Evolutionary conservation across 2,113 vertebrate genomes (phyloP), one percentile per base, ranked within the genome.

Genomic region (Conger conger): DNA sequence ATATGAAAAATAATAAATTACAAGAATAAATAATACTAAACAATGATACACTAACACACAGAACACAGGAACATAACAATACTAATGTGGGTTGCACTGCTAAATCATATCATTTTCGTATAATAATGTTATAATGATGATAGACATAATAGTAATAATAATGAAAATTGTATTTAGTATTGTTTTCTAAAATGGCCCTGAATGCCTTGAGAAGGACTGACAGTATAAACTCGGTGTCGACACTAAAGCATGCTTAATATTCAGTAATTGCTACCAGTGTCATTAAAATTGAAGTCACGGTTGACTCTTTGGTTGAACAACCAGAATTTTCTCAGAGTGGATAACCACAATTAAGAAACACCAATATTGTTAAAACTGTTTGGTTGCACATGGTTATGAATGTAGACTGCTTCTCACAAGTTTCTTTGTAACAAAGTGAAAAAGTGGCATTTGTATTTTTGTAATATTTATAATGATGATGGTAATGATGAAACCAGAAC

Each of bases 191-290:
- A 73, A 33, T 13, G 27, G 68, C n/a, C n/a, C n/a, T 73, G n/a
- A 38, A 63, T 36, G 38, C 40, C 36, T 16, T 81, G 45, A 23
- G 27, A 53, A 30, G 50, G 42, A 81, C 36, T 81, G 79, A 33
- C 23, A 87, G 86, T 50, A n/a, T 85, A 91, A 92, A 76, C 68
- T 68, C 82, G n/a, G 38, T 81, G 38, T 53, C 79, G 30, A 23
- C 53, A 42, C 17, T 50, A 50, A 81, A 81, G 7, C 45, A 42
- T 27, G 16, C n/a, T 23, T 40, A 11, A 37, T 50, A 45, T 30
- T 42, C 27, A 45, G 9, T 42, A 6, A 0, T 42, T 4, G 4
- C 7, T 5, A 6, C 5, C 20, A 30, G 60, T 68, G 68, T 73
- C 68, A 73, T 33, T 73, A 0, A 11, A 33, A 73, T 30, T 73